phyloP scores from a whole-genome alignment of 2,888 invertebrate species.

The Drosophila imparisetae region DNA sequence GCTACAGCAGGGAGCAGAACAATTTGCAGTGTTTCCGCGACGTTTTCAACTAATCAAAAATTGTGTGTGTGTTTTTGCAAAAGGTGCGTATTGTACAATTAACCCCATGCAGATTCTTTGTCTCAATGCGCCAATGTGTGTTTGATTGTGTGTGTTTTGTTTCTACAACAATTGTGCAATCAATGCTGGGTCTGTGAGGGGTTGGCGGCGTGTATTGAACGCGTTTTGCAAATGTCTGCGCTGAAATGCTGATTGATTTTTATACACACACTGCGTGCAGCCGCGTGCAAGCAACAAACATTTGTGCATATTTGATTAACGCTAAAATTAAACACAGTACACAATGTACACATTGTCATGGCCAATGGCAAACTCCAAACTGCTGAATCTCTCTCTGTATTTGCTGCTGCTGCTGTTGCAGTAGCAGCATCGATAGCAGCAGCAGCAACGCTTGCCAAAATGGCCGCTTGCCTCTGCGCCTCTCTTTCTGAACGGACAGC shows the following conservation, averaged over 20 bases:
- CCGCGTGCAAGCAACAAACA: conserved; percentile 47
- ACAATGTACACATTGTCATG: conserved; percentile 38
- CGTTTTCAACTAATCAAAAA: conserved; percentile 59
- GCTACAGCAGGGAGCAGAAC: conserved; percentile 44
- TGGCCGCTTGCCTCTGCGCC: conserved; percentile 78
- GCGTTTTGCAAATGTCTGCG: conserved; percentile 77
- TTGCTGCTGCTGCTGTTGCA: conserved; percentile 15
- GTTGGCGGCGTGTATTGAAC: conserved; percentile 19
- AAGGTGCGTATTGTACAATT: conserved; percentile 66
- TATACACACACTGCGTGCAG: conserved; percentile 57
- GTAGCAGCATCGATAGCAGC: conserved; percentile 25
- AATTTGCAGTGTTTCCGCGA: conserved; percentile 64
- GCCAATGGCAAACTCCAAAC: conserved; percentile 53
- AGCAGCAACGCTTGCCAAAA: conserved; percentile 75
- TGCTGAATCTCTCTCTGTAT: conserved; percentile 17
- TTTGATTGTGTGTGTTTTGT: conserved; percentile 5
- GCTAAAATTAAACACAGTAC: conserved; percentile 47
- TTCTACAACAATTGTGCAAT: conserved; percentile 65
- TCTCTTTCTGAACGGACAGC: conserved; percentile 34
- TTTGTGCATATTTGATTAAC: conserved; percentile 12
- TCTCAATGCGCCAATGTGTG: conserved; percentile 16
- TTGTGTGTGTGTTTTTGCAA: conserved; percentile 29
- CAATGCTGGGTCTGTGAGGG: conserved; percentile 20
- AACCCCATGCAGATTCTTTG: conserved; percentile 45
- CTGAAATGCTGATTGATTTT: conserved; percentile 67